These are phyloP conservation scores for Diploptera punctata DNA, from an alignment of 2,888 invertebrate species.

Conservation along the genomic window DNA sequence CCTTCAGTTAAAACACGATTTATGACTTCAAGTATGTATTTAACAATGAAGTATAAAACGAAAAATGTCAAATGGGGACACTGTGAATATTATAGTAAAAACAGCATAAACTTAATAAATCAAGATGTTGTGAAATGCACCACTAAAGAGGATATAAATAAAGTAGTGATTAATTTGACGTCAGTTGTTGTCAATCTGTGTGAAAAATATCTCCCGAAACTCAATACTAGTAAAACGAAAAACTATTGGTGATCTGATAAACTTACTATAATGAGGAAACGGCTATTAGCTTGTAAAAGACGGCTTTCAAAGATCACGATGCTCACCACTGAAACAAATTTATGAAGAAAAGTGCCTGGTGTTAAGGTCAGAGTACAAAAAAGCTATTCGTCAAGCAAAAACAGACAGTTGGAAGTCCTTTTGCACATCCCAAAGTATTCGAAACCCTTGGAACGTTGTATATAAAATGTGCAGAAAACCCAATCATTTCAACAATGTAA, in stretches of 20 bases:
- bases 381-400: background rate
- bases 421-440: background rate
- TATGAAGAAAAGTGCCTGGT: background rate
- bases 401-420: background rate
- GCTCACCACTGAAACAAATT: background rate
- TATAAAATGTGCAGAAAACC: conserved; percentile 1
- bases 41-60: background rate
- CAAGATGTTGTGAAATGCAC: background rate
- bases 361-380: background rate
- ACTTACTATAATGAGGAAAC: background rate
- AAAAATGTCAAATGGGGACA: background rate
- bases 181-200: background rate
- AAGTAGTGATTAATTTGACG: background rate
- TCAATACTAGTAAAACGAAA: background rate
- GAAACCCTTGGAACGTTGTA: background rate
- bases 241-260: conserved; percentile 5
- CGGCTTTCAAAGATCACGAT: background rate
- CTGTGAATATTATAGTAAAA: background rate
- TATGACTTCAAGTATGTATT: background rate
- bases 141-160: background rate
- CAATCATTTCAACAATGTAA: background rate
- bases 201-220: background rate
- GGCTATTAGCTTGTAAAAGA: background rate
- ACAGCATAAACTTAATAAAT: background rate
- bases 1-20: background rate